Base-by-base conservation (phyloP, 2,888 invertebrate genomes). In the Ephialtes manifestator region DNA sequence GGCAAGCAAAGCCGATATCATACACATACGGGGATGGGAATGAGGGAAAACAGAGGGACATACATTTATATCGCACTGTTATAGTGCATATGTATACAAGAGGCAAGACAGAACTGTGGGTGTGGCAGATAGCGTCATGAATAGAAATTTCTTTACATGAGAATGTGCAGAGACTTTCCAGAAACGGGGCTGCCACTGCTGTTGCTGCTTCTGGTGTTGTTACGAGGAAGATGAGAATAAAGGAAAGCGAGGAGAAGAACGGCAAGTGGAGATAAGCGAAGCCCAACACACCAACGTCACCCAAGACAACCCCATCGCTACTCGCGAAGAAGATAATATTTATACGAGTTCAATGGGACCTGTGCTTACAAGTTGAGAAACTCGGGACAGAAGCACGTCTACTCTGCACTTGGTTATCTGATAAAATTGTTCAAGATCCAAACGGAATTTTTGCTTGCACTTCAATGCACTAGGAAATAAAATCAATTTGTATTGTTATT, bases 121-220 rank as follows among this genome's bases (percentile, higher is more conserved):
- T 83, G 80, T 84, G 78, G 81, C 88, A 80, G 72, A 85, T 80
- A 86, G 80, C 85, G 80, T 85, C 87, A 85, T 87, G 87, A 83
- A 83, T 88, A 87, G 85, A 87, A 88, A 86, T 87, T 85, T 88
- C 84, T 86, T 84, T 68, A 84, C 77, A 84, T 67, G 88, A 87
- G 80, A 84, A 81, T 82, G 53, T 65, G 71, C 53, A 71, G 79
- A 74, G 77, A n/a, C 78, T 65, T 72, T 51, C 39, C 31, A 48
- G 77, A 82, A 67, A 82, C 77, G 77, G 77, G 55, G 20, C 60
- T 63, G 48, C 51, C 20, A 18, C 39, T 51, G 31, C 24, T 35
- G 18, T 13, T 28, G 24, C 1, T 70, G 48, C 18, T 48, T 5
- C 70, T 24, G 18, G 51, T 53, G 39, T 70, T 60, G 28, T 68